Evolutionary conservation across 2,113 vertebrate species (phyloP), one percentile per base, ranked within the genome.

Genomic region (Daphoenositta chrysoptera): DNA sequence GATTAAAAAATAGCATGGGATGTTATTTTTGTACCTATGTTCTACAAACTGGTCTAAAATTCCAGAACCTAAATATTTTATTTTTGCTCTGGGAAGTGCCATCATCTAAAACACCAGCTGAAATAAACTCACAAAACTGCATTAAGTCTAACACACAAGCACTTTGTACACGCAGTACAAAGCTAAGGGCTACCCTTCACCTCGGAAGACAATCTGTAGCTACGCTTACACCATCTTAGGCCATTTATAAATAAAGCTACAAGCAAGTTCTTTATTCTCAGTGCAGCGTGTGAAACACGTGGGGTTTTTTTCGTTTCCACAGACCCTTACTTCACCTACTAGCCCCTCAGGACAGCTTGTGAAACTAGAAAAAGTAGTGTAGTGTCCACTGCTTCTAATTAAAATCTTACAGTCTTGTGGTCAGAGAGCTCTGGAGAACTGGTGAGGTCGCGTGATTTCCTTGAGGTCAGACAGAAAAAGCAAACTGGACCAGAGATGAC

Each of bases 371-470:
- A 69, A 93, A 66, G 27, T 5, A 63, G 28, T 30, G 60, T 82
- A 54, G 6, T 82, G 75, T 93, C 92, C 90, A 75, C 69, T 68
- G 93, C 56, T 96, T 78, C 92, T 90, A 90, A 96, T 95, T 93
- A 96, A 96, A 95, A 92, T 77, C 84, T 82, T 72, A 54, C 9
- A 69, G 65, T 28, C 60, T 51, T 82, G 72, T 33, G 66, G 87
- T 58, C 75, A 93, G 72, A 84, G 65, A 86, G 78, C 83, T 77
- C 83, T 65, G 61, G 76, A 84, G 86, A 83, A n/a, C 60, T 1
- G 4, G 23, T 7, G 2, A 33, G 94, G 85, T 88, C 5, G 2
- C 0, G 1, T n/a, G 63, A 63, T 68, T 91, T 95, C 69, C 92
- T 82, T 60, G 90, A 93, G 78, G 72, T 92, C 66, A 94, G 81